phyloP scores from a whole-genome alignment of 2,888 invertebrate genomes.

The Formica aserva region DNA sequence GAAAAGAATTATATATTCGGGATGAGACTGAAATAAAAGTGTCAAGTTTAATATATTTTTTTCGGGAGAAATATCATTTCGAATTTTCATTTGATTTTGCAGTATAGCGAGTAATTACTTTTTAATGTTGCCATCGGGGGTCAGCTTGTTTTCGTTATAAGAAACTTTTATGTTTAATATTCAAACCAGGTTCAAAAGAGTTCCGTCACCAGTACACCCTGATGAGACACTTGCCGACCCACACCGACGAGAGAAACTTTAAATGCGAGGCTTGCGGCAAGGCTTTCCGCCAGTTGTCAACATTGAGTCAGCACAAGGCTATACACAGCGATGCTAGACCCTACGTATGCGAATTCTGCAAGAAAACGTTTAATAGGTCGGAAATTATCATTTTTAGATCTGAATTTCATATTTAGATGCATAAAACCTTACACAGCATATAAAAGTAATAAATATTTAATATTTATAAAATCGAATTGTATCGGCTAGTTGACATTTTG shows the following conservation, averaged over 20 bases:
- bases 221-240: conserved; percentile 92
- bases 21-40: not conserved
- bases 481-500: not conserved
- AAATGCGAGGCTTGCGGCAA: conserved; percentile 91
- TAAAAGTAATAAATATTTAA: not conserved
- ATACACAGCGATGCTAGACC: conserved; percentile 92
- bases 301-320: conserved; percentile 92
- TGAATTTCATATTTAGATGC: conserved; percentile 13
- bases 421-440: not conserved
- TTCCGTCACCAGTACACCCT: conserved; percentile 92
- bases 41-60: not conserved
- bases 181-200: conserved; percentile 88
- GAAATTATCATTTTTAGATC: not conserved
- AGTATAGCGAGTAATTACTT: conserved; percentile 30
- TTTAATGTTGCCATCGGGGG: conserved; percentile 13
- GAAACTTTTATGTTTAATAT: conserved; percentile 52
- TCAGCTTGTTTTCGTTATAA: conserved; percentile 26
- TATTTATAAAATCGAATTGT: not conserved
- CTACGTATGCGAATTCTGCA: conserved; percentile 91
- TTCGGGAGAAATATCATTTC: conserved; percentile 5
- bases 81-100: conserved; percentile 25
- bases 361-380: conserved; percentile 91
- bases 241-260: conserved; percentile 92
- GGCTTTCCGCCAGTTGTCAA: conserved; percentile 91
- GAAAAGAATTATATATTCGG: not conserved